These are phyloP conservation scores for Cairina moschata DNA, from an alignment of 2,113 vertebrate species.

Conservation along the genomic window DNA sequence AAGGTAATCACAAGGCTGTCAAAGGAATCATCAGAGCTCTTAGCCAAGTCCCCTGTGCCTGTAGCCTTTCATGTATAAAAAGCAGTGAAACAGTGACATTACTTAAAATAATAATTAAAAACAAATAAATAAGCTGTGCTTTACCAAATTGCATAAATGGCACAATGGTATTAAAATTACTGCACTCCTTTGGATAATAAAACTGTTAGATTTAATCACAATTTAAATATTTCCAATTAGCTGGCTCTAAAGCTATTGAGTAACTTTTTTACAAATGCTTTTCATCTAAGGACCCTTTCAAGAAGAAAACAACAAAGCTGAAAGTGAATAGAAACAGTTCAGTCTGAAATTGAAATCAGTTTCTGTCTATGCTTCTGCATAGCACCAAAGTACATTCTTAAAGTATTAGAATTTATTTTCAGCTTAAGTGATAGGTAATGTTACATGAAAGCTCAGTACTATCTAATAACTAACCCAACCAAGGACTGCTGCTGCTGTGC, in stretches of 20 bases:
- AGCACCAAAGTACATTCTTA: background rate
- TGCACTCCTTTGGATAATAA: background rate
- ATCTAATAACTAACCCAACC: background rate
- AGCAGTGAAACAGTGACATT: background rate
- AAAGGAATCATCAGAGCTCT: background rate
- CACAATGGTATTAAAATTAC: background rate
- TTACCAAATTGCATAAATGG: background rate
- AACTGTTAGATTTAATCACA: background rate
- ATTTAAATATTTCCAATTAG: background rate
- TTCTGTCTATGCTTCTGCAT: background rate
- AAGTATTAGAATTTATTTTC: background rate
- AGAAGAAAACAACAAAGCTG: background rate
- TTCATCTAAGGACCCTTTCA: background rate
- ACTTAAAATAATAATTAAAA: too few relatives aligned
- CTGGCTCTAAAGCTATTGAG: background rate
- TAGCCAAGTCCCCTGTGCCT: background rate
- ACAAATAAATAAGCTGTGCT: background rate
- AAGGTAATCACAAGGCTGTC: background rate
- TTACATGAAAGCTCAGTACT: background rate
- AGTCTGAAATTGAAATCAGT: background rate
- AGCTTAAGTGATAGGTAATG: background rate
- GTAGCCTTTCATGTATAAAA: conserved; percentile 11
- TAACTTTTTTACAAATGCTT: background rate
- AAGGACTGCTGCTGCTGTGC: background rate
- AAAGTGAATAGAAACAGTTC: background rate